Conservation (phyloP, 2,888 invertebrate species). For the Eupithecia dodoneata region DNA sequence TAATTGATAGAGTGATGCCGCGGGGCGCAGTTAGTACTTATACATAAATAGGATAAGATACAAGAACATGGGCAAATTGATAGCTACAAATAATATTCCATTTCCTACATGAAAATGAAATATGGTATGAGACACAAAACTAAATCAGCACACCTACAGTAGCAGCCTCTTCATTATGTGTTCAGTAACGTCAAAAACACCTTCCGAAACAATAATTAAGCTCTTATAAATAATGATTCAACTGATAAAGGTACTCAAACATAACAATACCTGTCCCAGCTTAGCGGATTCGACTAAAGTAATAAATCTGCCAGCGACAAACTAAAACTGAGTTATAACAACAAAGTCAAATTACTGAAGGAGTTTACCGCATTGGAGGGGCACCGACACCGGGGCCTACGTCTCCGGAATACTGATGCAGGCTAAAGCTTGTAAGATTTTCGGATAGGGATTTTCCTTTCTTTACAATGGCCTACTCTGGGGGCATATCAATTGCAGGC, state of each 20-base stretch:
- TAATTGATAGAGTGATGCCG: no score
- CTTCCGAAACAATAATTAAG: background rate
- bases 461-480: slow-evolving; percentile 84
- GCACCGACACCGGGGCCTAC: slow-evolving; percentile 74
- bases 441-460: slow-evolving; percentile 84
- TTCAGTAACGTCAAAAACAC: background rate
- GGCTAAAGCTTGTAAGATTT: slow-evolving; percentile 81
- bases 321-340: slow-evolving; percentile 83
- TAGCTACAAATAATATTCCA: background rate
- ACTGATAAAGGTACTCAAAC: slow-evolving; percentile 14
- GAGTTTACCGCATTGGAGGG: slow-evolving; percentile 75
- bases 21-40: no score
- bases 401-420: slow-evolving; percentile 78
- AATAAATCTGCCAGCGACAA: slow-evolving; percentile 82
- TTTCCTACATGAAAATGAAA: no score
- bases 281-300: slow-evolving; percentile 74
- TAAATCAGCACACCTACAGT: background rate
- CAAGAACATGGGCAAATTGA: background rate
- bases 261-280: slow-evolving; percentile 57
- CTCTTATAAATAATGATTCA: background rate
- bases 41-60: no score
- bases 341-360: slow-evolving; percentile 84
- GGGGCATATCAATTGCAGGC: slow-evolving; percentile 85
- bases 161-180: background rate
- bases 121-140: background rate